Evolutionary conservation across 1,140 invertebrate species (phyloP).

Genomic region (Sogatella furcifera): DNA sequence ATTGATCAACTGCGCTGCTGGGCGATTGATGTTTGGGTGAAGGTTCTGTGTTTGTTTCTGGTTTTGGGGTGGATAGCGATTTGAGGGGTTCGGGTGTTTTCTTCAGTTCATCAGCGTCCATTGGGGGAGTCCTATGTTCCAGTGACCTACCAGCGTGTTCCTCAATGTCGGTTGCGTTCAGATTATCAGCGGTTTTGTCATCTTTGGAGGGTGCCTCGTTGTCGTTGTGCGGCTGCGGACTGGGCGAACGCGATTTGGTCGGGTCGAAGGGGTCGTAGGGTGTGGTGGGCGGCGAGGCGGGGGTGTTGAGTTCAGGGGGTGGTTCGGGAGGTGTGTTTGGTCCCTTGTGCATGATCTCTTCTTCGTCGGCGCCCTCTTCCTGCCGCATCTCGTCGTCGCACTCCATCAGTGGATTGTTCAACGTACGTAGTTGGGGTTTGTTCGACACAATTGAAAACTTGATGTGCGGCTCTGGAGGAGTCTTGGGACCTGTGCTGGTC

Average conservation of each 20-base stretch:
- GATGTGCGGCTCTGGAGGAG: constrained; percentile 58
- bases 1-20: constrained; percentile 27
- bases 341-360: constrained; percentile 37
- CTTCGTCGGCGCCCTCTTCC: constrained; percentile 34
- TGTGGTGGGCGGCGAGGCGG: constrained; percentile 45
- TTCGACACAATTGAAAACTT: constrained; percentile 54
- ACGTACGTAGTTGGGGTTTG: constrained; percentile 40
- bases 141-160: background rate
- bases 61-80: constrained; percentile 10
- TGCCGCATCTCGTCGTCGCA: constrained; percentile 29
- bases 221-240: constrained; percentile 25
- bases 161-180: background rate
- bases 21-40: constrained; percentile 25
- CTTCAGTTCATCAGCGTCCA: constrained; percentile 12
- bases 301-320: constrained; percentile 29
- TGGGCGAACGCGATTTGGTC: constrained; percentile 61
- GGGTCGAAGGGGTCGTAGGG: constrained; percentile 81
- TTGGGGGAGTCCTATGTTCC: constrained; percentile 15
- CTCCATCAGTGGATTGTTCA: constrained; percentile 50
- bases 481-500: constrained; percentile 48
- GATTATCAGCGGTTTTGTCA: constrained; percentile 5
- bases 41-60: background rate
- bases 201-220: background rate
- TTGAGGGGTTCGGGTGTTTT: constrained; percentile 15
- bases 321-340: constrained; percentile 54